Conservation (phyloP, 2,888 invertebrate species). For the Oeneis ivallda region DNA sequence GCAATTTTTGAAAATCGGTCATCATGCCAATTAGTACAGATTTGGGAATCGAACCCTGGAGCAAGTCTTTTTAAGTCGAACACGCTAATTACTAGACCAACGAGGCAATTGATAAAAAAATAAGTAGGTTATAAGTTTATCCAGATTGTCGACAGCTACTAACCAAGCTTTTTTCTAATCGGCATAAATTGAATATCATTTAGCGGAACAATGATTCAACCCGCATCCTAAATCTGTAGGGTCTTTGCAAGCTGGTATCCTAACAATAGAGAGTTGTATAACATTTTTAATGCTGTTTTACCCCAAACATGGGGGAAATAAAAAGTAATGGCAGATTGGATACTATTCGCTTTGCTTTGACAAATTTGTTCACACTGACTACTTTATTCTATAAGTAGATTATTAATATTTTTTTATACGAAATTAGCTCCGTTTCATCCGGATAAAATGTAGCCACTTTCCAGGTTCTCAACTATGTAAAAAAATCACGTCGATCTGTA, state of each 20-base stretch:
- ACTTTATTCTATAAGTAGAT: not conserved
- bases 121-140: constrained; percentile 6
- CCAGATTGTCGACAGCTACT: constrained; percentile 25
- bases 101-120: too few relatives aligned
- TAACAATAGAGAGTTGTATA: constrained; percentile 68
- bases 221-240: constrained; percentile 53
- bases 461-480: too few relatives aligned
- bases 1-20: too few relatives aligned
- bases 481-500: too few relatives aligned
- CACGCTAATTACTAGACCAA: too few relatives aligned
- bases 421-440: not conserved
- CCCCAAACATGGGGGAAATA: constrained; percentile 53
- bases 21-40: too few relatives aligned
- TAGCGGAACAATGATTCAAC: constrained; percentile 58
- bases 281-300: constrained; percentile 62
- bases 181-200: constrained; percentile 37
- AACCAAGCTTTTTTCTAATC: constrained; percentile 24
- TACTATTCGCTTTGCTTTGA: constrained; percentile 31
- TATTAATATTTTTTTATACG: too few relatives aligned
- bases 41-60: too few relatives aligned
- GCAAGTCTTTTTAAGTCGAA: too few relatives aligned
- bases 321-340: constrained; percentile 53
- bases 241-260: constrained; percentile 60
- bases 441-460: too few relatives aligned
- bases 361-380: not conserved